Percentiles rank a stretch among this genome's conserved stretches.
Evolutionary conservation across 2,113 vertebrate species (phyloP).

Genomic region (Rhadina sibilatrix): DNA sequence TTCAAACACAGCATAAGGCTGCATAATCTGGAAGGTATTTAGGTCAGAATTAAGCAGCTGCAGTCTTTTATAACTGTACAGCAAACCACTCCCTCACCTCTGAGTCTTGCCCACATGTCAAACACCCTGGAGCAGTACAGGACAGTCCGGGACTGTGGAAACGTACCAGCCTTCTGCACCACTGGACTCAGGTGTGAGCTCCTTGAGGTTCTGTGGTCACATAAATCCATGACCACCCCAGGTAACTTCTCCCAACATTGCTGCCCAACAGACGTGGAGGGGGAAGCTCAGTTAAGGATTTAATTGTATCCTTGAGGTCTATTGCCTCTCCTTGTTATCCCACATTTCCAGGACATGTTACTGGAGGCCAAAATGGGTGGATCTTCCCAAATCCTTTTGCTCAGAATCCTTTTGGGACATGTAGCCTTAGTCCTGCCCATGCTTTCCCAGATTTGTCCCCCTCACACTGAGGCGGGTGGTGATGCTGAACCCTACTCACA

Average conservation of each 20-base stretch:
- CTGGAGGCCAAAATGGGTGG: not conserved
- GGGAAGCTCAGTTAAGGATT: not conserved
- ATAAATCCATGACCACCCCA: not conserved
- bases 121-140: not conserved
- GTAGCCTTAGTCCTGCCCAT: not conserved
- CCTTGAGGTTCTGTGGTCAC: not conserved
- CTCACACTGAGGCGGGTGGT: rapidly evolving
- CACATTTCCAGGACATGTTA: not conserved
- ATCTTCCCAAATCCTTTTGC: not conserved
- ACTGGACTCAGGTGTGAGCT: not conserved
- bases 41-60: conserved; percentile 7
- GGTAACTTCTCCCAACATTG: not conserved
- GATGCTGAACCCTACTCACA: not conserved
- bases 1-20: conserved; percentile 4
- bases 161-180: not conserved
- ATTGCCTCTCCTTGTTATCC: not conserved
- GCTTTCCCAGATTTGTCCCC: not conserved
- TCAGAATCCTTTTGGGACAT: not conserved
- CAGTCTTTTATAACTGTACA: not conserved
- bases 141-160: rapidly evolving
- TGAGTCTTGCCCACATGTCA: not conserved
- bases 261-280: not conserved
- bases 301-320: not conserved
- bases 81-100: not conserved
- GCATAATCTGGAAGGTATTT: not conserved